phyloP scores from a whole-genome alignment of 2,113 vertebrate species.

The Spheniscus mendiculus region DNA sequence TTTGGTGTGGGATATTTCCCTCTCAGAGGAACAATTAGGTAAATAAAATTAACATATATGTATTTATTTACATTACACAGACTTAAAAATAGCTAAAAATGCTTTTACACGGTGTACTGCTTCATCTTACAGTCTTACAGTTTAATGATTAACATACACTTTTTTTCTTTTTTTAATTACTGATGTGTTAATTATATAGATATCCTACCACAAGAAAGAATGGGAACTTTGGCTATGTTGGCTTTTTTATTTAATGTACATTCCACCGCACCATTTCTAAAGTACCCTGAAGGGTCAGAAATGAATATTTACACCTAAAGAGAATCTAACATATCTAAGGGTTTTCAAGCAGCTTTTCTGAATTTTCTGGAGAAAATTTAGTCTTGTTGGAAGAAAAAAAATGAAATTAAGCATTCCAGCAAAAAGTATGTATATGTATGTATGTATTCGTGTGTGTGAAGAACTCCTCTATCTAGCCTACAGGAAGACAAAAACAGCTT shows the following conservation, averaged over 20 bases:
- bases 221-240: background rate
- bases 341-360: background rate
- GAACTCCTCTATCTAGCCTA: background rate
- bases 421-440: background rate
- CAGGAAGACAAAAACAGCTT: constrained; percentile 8
- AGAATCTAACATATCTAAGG: background rate
- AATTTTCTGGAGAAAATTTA: constrained; percentile 2
- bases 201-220: background rate
- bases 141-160: background rate
- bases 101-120: background rate
- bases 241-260: background rate
- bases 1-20: background rate
- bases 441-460: background rate
- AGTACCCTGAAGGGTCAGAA: background rate
- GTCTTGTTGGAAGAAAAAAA: background rate
- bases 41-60: background rate
- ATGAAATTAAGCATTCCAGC: background rate
- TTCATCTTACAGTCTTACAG: background rate
- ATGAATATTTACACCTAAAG: background rate
- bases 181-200: background rate
- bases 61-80: background rate
- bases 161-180: background rate
- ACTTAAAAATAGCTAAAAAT: background rate
- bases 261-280: background rate
- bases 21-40: background rate